phyloP scores from a whole-genome alignment of 1,140 invertebrate genomes.

The Papilio glaucus region DNA sequence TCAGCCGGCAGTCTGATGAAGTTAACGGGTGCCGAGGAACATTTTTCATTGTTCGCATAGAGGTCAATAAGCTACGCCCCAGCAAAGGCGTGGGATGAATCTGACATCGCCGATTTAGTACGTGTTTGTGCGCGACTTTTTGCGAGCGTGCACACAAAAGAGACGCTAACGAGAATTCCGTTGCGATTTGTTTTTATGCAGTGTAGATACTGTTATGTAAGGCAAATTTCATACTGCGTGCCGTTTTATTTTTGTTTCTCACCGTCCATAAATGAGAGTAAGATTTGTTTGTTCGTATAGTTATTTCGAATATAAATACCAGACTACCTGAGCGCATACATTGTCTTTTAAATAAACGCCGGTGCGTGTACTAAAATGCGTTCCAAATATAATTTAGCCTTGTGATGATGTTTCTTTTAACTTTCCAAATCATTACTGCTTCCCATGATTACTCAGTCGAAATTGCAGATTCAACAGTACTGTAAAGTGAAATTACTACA shows the following conservation, averaged over 20 bases:
- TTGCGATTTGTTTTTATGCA: slow-evolving; percentile 57
- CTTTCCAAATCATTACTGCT: slow-evolving; percentile 37
- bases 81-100: slow-evolving; percentile 65
- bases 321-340: slow-evolving; percentile 1
- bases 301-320: slow-evolving; percentile 13
- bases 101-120: slow-evolving; percentile 54
- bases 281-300: neutral
- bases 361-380: neutral
- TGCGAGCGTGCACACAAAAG: slow-evolving; percentile 45
- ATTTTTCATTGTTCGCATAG: slow-evolving; percentile 57
- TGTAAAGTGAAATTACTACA: slow-evolving; percentile 54
- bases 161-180: slow-evolving; percentile 48
- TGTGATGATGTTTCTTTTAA: neutral
- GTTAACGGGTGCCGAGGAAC: slow-evolving; percentile 50
- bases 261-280: neutral
- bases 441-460: slow-evolving; percentile 46
- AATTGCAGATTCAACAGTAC: slow-evolving; percentile 44
- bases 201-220: slow-evolving; percentile 49
- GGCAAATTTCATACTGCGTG: slow-evolving; percentile 26
- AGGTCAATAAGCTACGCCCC: slow-evolving; percentile 53
- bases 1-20: slow-evolving; percentile 45
- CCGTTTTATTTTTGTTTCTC: neutral
- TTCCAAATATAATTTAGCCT: slow-evolving; percentile 4
- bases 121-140: slow-evolving; percentile 46
- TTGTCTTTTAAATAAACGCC: slow-evolving; percentile 7